Conservation (phyloP, 2,113 vertebrate genomes). For the Chroicocephalus ridibundus region DNA sequence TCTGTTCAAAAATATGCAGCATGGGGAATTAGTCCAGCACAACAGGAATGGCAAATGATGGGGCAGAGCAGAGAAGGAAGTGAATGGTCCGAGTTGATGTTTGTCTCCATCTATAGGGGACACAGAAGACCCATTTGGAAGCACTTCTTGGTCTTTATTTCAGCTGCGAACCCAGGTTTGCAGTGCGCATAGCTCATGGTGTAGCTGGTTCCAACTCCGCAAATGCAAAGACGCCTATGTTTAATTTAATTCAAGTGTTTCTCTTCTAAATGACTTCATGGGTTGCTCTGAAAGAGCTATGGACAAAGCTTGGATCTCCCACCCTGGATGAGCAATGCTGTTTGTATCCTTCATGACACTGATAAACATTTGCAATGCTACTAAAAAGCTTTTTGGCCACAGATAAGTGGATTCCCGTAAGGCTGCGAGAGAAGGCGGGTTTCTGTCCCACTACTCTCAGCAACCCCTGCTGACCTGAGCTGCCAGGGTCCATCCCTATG, state of each 20-base stretch:
- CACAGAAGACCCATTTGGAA: neutral
- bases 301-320: accelerated
- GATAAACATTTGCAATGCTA: neutral
- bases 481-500: too few species aligned
- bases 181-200: accelerated
- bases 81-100: neutral
- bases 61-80: neutral
- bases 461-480: neutral
- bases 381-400: neutral
- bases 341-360: neutral
- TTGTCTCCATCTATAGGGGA: conserved; percentile 6
- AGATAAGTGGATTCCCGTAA: neutral
- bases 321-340: neutral
- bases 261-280: neutral
- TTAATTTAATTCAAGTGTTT: neutral
- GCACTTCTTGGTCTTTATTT: neutral
- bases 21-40: neutral
- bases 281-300: neutral
- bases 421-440: neutral
- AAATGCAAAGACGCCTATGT: neutral
- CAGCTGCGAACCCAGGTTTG: neutral
- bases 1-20: neutral
- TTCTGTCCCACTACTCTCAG: neutral
- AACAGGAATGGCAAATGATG: neutral
- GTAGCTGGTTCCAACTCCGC: neutral